phyloP scores from a whole-genome alignment of 1,140 invertebrate species.

The Drusus annulatus region DNA sequence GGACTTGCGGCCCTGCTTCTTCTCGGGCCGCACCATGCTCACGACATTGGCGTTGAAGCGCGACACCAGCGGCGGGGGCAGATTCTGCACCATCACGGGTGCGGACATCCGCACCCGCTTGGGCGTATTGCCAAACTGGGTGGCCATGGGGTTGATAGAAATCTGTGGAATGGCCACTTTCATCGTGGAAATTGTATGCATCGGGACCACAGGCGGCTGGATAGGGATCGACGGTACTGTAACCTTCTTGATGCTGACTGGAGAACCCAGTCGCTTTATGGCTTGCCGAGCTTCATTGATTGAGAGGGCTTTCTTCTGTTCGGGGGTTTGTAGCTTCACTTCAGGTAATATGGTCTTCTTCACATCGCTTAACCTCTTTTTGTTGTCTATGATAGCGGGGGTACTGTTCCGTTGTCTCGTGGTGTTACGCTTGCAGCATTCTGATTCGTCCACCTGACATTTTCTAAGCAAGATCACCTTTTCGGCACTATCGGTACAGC shows the following conservation, averaged over 20 bases:
- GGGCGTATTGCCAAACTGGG: background rate
- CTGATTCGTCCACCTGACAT: constrained; percentile 54
- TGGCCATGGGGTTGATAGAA: constrained; percentile 4
- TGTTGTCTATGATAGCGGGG: constrained; percentile 12
- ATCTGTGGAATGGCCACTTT: constrained; percentile 11
- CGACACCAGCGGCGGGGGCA: constrained; percentile 20
- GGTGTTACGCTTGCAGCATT: constrained; percentile 48
- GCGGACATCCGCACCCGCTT: constrained; percentile 30
- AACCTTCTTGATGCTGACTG: constrained; percentile 43
- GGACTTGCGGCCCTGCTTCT: constrained; percentile 57
- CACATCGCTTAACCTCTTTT: constrained; percentile 7
- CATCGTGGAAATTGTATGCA: background rate
- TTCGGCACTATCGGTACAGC: background rate
- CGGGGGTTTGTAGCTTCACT: background rate
- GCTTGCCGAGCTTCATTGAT: constrained; percentile 30
- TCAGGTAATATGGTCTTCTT: constrained; percentile 40
- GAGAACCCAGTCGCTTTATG: constrained; percentile 47
- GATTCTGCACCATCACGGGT: background rate
- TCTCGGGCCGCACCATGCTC: constrained; percentile 7
- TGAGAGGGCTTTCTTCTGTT: constrained; percentile 38
- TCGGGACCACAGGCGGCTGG: constrained; percentile 1
- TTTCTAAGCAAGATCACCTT: constrained; percentile 42
- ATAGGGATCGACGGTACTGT: background rate
- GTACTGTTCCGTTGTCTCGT: background rate
- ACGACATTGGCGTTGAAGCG: background rate